A percentile compares a stretch with the other conserved stretches of the same genome.
Evolutionary conservation across 2,888 invertebrate species (phyloP).

Genomic region (Rhyacophila evoluta): DNA sequence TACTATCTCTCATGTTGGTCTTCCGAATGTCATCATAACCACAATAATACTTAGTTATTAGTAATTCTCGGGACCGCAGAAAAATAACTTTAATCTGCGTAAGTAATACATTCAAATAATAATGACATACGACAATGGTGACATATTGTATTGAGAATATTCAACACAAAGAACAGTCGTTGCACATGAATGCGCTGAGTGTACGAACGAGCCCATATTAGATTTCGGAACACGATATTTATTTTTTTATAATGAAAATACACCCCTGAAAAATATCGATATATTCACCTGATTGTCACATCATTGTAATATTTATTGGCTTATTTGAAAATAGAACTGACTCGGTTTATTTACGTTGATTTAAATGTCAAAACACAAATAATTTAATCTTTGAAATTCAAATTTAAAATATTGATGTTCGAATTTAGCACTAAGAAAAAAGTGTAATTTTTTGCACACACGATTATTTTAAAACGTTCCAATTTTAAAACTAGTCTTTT

Average conservation of each 20-base stretch:
- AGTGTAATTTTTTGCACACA: background rate
- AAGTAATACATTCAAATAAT: background rate
- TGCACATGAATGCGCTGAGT: slow-evolving; percentile 16
- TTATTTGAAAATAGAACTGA: background rate
- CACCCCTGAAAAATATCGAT: background rate
- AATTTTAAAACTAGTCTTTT: slow-evolving; percentile 3
- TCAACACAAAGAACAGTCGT: slow-evolving; percentile 17
- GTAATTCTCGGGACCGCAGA: background rate
- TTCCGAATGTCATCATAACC: background rate
- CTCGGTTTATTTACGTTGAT: background rate
- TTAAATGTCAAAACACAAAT: background rate
- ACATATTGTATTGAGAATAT: slow-evolving; percentile 11
- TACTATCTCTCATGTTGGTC: background rate
- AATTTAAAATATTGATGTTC: background rate
- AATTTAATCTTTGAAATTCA: background rate
- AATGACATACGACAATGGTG: slow-evolving; percentile 31
- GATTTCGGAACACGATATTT: slow-evolving; percentile 27
- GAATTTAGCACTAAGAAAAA: background rate
- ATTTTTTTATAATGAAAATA: slow-evolving; percentile 10
- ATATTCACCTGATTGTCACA: slow-evolving; percentile 34
- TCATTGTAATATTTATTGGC: background rate
- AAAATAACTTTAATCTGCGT: background rate
- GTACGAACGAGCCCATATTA: slow-evolving; percentile 20
- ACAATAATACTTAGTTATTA: slow-evolving; percentile 6
- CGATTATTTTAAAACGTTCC: background rate